phyloP scores from a whole-genome alignment of 2,797 vertebrate genomes.

The Glossophaga mutica region DNA sequence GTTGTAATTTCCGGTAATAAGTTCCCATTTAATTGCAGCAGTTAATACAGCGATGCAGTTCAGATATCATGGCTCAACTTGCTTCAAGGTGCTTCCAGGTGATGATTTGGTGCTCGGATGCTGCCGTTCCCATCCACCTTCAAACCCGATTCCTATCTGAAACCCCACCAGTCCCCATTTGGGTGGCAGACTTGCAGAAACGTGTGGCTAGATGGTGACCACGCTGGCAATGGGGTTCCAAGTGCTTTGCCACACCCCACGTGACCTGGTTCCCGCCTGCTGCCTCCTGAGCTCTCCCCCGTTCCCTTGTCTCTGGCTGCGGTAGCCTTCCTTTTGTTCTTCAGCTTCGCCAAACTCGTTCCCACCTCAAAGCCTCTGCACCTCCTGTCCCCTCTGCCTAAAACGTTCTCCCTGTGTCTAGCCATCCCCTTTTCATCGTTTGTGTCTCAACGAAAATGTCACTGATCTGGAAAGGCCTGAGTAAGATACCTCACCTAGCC shows the following conservation, averaged over 20 bases:
- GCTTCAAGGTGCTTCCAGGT: not conserved
- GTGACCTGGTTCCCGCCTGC: not conserved
- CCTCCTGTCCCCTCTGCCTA: not conserved
- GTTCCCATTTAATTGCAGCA: slow-evolving; percentile 8
- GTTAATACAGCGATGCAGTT: not conserved
- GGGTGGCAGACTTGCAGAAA: not conserved
- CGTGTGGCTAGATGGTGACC: no score
- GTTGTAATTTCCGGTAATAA: slow-evolving; percentile 42
- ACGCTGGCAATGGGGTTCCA: not conserved
- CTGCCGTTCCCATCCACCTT: not conserved
- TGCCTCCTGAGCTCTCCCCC: not conserved
- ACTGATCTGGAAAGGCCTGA: not conserved
- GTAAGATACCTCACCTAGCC: not conserved
- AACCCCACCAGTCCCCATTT: not conserved
- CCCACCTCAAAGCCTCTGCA: not conserved
- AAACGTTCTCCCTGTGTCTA: not conserved
- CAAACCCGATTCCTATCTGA: not conserved
- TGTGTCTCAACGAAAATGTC: not conserved
- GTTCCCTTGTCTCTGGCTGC: not conserved
- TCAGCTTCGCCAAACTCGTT: not conserved
- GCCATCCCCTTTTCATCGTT: not conserved
- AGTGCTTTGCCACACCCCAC: not conserved
- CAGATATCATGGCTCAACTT: not conserved
- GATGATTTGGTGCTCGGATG: not conserved
- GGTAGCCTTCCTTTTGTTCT: not conserved